Percentiles rank a stretch among this genome's conserved stretches.
These are phyloP conservation scores for Pyrocoelia pectoralis DNA, from an alignment of 2,888 invertebrate species.

Conservation along the genomic window DNA sequence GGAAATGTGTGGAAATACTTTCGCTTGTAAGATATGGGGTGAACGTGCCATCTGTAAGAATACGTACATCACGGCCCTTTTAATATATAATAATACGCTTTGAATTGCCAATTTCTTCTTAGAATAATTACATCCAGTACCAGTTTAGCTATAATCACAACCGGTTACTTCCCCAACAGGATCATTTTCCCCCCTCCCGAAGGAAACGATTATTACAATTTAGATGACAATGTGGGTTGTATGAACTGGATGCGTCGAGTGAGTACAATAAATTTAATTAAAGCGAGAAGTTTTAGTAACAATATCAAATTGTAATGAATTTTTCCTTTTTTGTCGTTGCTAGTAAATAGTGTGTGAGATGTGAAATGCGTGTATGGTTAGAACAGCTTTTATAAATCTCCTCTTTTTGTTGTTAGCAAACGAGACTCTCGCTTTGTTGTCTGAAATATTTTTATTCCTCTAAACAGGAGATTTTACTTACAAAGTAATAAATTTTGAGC, in stretches of 20 bases:
- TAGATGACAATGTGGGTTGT: not conserved
- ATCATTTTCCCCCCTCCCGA: not conserved
- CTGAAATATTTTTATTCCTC: slow-evolving; percentile 18
- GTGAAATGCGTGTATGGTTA: slow-evolving; percentile 19
- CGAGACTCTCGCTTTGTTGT: slow-evolving; percentile 15
- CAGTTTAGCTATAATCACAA: not conserved
- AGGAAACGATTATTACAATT: not conserved
- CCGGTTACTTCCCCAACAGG: not conserved
- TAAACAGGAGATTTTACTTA: slow-evolving; percentile 6
- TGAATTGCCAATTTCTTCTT: no score
- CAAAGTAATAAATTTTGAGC: slow-evolving; percentile 1
- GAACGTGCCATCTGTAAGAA: no score
- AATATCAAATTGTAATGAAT: no score
- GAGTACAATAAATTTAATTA: not conserved
- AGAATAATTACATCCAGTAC: not conserved
- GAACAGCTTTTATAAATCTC: slow-evolving; percentile 18
- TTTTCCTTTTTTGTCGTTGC: not conserved
- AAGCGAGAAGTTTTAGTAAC: no score
- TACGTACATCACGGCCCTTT: no score
- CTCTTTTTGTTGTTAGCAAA: slow-evolving; percentile 13
- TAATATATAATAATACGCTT: no score
- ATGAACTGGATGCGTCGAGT: not conserved
- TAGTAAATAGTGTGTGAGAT: slow-evolving; percentile 7
- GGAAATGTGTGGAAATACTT: slow-evolving; percentile 17
- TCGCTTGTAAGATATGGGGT: not conserved